Evolutionary conservation across 2,888 invertebrate genomes (phyloP).

Genomic region (Melinopterus prodromus): DNA sequence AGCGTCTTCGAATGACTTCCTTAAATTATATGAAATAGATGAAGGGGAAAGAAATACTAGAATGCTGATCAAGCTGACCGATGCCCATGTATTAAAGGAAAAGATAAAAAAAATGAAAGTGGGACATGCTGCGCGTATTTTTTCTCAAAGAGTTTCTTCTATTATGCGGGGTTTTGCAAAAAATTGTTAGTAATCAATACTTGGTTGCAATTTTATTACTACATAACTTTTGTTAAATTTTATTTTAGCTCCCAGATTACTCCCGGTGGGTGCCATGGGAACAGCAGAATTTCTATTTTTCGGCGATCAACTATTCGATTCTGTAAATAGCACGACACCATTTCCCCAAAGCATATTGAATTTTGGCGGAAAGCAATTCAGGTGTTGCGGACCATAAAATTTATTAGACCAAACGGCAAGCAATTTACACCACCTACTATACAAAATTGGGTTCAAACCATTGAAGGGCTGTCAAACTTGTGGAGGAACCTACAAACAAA

Average conservation of each 20-base stretch:
- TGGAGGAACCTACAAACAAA: too few relatives aligned
- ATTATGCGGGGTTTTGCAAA: conserved; percentile 27
- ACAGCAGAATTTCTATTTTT: too few relatives aligned
- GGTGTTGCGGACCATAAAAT: conserved; percentile 32
- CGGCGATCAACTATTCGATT: neutral
- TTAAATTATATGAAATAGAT: conserved; percentile 33
- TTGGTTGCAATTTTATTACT: neutral
- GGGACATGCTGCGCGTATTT: conserved; percentile 32
- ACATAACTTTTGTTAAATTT: too few relatives aligned
- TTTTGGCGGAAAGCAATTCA: conserved; percentile 10
- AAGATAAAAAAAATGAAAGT: conserved; percentile 39
- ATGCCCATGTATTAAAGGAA: conserved; percentile 31
- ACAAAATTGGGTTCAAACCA: too few relatives aligned
- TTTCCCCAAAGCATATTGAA: neutral
- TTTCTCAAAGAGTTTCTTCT: conserved; percentile 33
- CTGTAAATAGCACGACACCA: neutral
- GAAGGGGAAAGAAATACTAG: conserved; percentile 25
- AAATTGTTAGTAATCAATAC: conserved; percentile 16
- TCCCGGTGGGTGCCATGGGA: too few relatives aligned
- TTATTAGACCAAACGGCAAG: neutral
- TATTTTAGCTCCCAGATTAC: too few relatives aligned
- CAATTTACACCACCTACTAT: too few relatives aligned
- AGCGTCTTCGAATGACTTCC: conserved; percentile 30
- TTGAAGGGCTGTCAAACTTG: too few relatives aligned
- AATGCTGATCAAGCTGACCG: conserved; percentile 30